Evolutionary conservation across 2,888 invertebrate genomes (phyloP), one percentile per base, ranked within the genome.

Genomic region (Oscheius onirici): DNA sequence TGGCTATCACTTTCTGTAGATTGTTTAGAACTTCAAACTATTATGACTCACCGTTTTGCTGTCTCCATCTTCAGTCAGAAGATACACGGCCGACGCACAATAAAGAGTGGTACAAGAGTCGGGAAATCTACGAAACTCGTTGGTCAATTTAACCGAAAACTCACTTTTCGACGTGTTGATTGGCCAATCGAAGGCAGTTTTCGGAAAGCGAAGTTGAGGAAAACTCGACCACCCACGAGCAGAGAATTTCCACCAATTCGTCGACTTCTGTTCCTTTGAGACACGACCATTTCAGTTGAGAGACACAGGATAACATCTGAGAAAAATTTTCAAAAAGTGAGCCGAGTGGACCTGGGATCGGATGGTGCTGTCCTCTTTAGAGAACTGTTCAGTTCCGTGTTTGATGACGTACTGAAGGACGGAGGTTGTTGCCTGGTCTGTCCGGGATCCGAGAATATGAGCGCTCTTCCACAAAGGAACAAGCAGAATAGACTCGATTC

Each of bases 241-340:
- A 75, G 0, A 79, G 51, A 24, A 79, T 66, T 2, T 68, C 65
- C 40, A 73, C 76, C 1, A 79, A 10, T 10, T 69, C 65, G 3
- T 75, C 71, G 10, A 70, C 75, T 34, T 75, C 73, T 2, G 60
- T 5, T 6, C 72, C 69, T 5, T 68, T 52, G 8, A 79, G 55
- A 15, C 52, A 51, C 0, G 74, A 60, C 79, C 79, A 79, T 57
- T 79, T 74, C 28, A 79, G 24, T 26, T 74, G 71, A n/a, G 76
- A 79, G 5, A 74, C 66, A n/a, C 74, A 66, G 0, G 76, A 72
- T 67, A 79, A 65, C 17, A 76, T 66, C 73, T 77, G 58, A 24
- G 74, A 49, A 2, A 8, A 10, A 10, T 26, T 58, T 40, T 24
- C 15, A 28, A 20, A 6, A 15, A 54, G n/a, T 22, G 17, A 54